These are phyloP conservation scores for Xestia xanthographa DNA, from an alignment of 2,888 invertebrate species.

Conservation along the genomic window DNA sequence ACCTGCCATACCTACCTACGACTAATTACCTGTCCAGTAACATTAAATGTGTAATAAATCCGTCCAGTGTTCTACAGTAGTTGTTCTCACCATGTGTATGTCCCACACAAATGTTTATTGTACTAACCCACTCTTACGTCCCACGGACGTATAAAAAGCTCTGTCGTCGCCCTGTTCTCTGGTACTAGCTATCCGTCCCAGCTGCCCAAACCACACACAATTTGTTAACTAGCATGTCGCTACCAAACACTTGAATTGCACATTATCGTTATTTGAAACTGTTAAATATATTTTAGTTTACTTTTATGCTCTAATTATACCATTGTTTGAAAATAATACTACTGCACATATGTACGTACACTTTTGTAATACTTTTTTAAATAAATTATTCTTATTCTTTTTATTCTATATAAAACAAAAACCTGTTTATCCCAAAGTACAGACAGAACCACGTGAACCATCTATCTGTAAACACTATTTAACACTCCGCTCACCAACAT, in stretches of 20 bases:
- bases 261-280: too few species aligned
- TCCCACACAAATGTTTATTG: neutral
- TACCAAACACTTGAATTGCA: too few species aligned
- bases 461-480: neutral
- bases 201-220: neutral
- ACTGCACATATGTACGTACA: too few species aligned
- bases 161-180: too few species aligned
- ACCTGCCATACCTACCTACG: neutral
- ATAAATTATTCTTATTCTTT: too few species aligned
- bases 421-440: neutral
- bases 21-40: neutral
- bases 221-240: neutral
- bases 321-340: too few species aligned
- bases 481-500: neutral
- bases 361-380: too few species aligned
- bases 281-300: too few species aligned
- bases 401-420: too few species aligned
- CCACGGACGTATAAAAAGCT: neutral
- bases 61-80: neutral
- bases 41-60: neutral
- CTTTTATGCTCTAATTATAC: too few species aligned
- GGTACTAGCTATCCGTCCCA: neutral
- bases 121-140: neutral
- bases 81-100: neutral
- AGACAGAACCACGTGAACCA: too few species aligned